These are phyloP conservation scores for Drosophila phalerata DNA, from an alignment of 2,888 invertebrate species.

Conservation along the genomic window DNA sequence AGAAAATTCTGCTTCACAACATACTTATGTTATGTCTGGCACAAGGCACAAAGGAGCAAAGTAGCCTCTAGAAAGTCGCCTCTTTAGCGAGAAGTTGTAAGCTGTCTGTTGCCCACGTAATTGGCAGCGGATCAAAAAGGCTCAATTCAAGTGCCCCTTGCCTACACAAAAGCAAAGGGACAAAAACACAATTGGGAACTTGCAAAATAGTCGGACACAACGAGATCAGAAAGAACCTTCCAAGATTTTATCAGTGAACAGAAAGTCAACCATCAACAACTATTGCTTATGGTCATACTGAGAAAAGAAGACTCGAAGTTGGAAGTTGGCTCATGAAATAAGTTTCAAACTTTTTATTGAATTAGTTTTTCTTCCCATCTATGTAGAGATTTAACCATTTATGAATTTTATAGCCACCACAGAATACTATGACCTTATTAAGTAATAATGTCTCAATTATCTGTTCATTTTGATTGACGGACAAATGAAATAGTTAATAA, in stretches of 20 bases:
- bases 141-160: slow-evolving; percentile 29
- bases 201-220: neutral
- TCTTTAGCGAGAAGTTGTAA: slow-evolving; percentile 43
- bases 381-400: neutral
- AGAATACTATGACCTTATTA: neutral
- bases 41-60: slow-evolving; percentile 31
- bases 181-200: neutral
- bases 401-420: neutral
- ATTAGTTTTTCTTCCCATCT: neutral
- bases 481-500: too few relatives aligned
- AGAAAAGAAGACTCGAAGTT: neutral
- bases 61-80: slow-evolving; percentile 17
- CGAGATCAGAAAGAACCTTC: slow-evolving; percentile 14
- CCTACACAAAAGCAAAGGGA: slow-evolving; percentile 24
- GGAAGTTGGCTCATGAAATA: neutral
- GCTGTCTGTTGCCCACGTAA: slow-evolving; percentile 50
- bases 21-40: neutral
- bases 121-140: slow-evolving; percentile 54
- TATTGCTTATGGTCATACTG: neutral
- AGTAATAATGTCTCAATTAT: neutral
- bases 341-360: neutral
- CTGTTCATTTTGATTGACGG: neutral
- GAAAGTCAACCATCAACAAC: neutral
- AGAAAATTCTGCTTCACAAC: slow-evolving; percentile 21
- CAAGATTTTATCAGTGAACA: neutral